Base-by-base conservation (phyloP, 1,140 invertebrate species). In the Brachionus paranguensis region DNA sequence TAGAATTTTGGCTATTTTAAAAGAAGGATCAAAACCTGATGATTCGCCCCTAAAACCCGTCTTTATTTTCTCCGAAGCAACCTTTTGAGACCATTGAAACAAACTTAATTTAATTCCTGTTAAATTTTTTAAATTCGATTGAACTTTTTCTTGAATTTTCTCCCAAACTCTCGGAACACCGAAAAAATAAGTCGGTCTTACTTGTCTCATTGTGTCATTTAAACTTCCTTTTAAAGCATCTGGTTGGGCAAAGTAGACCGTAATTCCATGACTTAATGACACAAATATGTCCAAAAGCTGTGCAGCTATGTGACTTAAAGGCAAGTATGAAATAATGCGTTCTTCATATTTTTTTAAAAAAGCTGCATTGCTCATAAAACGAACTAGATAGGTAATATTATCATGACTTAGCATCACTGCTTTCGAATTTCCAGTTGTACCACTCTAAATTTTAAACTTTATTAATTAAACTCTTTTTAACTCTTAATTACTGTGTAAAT, bases 381-480 rank as follows among this genome's bases (percentile, higher is more conserved):
- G 64, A n/a, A 70, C 55, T n/a, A 55, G 53, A 33, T 60, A 78
- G 7, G 17, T 43, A 11, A 96, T 86, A 89, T 94, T 95, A 88
- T 96, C 95, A 87, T 97, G 95, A 85, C 92, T 93, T 70, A 97
- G 88, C 95, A 97, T 97, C 6, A 95, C 95, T 1, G 93, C 95
- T 89, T 97, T 97, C 14, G 95, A 94, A 86, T 93, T 92, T 14
- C 95, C 95, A 65, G 95, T 93, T 0, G 95, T 97, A 4, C 95
- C 95, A 11, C 95, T 96, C 93, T 95, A 86, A 37, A 88, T 47
- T 47, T 50, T 68, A 33, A 33, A 53, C 4, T n/a, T 17, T 17
- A 53, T 6, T 53, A 79, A 7, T 53, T 20, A 14, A 8, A 43
- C 65, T 14, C 8, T 68, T 81, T 20, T 60, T 79, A 72, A n/a